Conservation (phyloP, 2,797 vertebrate genomes). For the Phalanger gymnotis region DNA sequence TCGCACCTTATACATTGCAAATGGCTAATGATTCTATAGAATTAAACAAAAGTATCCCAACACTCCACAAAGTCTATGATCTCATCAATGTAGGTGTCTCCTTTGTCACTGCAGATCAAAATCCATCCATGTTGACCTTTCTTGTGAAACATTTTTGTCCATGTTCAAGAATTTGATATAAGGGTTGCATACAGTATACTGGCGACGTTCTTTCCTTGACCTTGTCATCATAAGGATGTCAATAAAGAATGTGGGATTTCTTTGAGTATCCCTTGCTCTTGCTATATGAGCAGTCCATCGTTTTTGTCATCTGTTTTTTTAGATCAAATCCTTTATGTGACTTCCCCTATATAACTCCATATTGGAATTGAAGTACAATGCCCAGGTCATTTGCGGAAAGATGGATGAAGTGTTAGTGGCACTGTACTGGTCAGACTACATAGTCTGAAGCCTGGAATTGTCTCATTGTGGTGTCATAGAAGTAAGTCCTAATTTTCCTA, state of each 20-base stretch:
- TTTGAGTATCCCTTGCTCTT: not conserved
- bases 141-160: not conserved
- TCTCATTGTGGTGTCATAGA: not conserved
- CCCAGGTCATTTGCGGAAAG: not conserved
- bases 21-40: not conserved
- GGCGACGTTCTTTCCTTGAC: not conserved
- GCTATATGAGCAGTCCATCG: not conserved
- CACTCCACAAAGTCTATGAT: not conserved
- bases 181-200: not conserved
- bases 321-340: not conserved
- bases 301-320: not conserved
- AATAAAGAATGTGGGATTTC: not conserved
- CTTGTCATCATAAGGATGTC: not conserved
- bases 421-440: not conserved
- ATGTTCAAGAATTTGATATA: not conserved
- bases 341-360: not conserved
- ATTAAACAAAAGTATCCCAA: not conserved
- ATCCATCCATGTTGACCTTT: not conserved
- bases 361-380: not conserved
- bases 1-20: not conserved
- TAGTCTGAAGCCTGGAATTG: not conserved
- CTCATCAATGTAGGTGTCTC: not conserved
- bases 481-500: not conserved
- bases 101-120: not conserved
- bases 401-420: not conserved